phyloP scores from a whole-genome alignment of 2,113 vertebrate genomes.

The Arothron firmamentum region DNA sequence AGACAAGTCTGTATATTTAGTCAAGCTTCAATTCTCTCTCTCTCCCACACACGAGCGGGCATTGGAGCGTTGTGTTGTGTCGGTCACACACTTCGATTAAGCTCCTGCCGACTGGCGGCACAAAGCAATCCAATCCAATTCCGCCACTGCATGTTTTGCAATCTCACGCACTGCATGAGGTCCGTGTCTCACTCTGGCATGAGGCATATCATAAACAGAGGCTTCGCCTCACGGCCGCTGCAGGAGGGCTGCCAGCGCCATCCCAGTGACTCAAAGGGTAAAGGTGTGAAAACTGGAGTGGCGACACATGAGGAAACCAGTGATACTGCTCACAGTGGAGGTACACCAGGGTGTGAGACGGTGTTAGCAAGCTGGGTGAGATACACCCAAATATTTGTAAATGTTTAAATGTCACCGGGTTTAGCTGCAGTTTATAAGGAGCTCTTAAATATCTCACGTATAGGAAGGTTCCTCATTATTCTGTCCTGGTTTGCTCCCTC shows the following conservation, averaged over 20 bases:
- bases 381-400: no score
- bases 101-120: conserved; percentile 61
- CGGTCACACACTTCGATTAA: conserved; percentile 68
- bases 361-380: conserved; percentile 6
- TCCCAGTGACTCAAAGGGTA: conserved; percentile 17
- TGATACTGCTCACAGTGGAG: conserved; percentile 8
- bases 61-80: conserved; percentile 41
- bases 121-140: conserved; percentile 63
- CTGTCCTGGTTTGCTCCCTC: conserved; percentile 23
- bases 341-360: conserved; percentile 11
- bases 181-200: conserved; percentile 56
- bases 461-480: conserved; percentile 30
- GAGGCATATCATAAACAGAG: conserved; percentile 62
- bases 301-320: conserved; percentile 6
- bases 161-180: conserved; percentile 63
- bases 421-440: conserved; percentile 32
- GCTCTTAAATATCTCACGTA: conserved; percentile 21
- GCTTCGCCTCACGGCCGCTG: conserved; percentile 39
- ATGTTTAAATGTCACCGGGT: conserved; percentile 10
- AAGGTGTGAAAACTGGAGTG: conserved; percentile 4
- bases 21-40: conserved; percentile 8
- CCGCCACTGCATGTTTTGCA: conserved; percentile 59
- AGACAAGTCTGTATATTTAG: neutral
- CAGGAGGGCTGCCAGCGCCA: conserved; percentile 47
- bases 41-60: conserved; percentile 9